Evolutionary conservation across 2,113 vertebrate genomes (phyloP).

Genomic region (Hemicordylus capensis): DNA sequence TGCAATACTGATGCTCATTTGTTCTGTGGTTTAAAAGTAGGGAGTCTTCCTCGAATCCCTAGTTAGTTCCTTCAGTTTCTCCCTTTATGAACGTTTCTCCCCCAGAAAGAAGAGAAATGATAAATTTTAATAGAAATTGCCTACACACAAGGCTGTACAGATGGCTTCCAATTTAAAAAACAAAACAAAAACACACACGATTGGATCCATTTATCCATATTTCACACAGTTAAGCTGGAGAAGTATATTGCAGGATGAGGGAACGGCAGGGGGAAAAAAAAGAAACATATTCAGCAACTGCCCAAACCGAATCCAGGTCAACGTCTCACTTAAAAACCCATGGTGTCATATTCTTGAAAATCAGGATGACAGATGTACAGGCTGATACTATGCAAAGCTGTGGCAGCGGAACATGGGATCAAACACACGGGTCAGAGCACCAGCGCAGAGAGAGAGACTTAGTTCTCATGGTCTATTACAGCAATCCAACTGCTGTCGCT

Average conservation of each 20-base stretch:
- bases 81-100: not conserved
- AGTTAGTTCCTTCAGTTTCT: not conserved
- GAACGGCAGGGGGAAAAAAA: slow-evolving; percentile 5
- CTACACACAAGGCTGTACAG: slow-evolving; percentile 32
- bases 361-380: not conserved
- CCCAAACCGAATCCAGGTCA: slow-evolving; percentile 19
- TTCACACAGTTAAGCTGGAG: slow-evolving; percentile 19
- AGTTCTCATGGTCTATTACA: not conserved
- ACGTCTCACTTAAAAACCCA: slow-evolving; percentile 19
- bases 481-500: not conserved
- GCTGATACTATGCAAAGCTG: not conserved
- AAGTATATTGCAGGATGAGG: slow-evolving; percentile 4
- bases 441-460: not conserved
- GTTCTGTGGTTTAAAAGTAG: slow-evolving; percentile 25
- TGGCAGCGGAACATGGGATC: not conserved
- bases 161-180: slow-evolving; percentile 27
- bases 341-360: not conserved
- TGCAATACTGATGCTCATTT: slow-evolving; percentile 25
- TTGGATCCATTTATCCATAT: slow-evolving; percentile 40
- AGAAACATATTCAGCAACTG: not conserved
- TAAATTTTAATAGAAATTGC: slow-evolving; percentile 48
- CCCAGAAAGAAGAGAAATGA: slow-evolving; percentile 42
- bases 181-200: slow-evolving; percentile 11
- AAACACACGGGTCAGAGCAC: not conserved
- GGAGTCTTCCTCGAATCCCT: not conserved